Base-by-base conservation (phyloP, 2,888 invertebrate genomes). In the Scaptomyza polygonia region DNA sequence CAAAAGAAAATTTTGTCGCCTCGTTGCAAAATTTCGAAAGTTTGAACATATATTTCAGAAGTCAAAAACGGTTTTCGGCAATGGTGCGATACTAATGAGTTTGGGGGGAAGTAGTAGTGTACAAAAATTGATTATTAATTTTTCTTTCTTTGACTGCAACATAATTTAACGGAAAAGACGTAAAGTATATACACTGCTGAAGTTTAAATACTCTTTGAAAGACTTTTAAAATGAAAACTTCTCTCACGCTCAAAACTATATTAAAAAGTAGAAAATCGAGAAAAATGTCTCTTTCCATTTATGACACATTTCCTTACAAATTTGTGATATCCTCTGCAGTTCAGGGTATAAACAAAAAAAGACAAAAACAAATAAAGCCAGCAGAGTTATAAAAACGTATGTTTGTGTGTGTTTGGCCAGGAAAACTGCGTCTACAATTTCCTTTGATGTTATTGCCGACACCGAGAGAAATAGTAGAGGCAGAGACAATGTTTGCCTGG, bases 331-430 rank as follows among this genome's bases (percentile, higher is more conserved):
- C 18, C 49, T 30, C n/a, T 25, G 49, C 16, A n/a, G 14, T 34
- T 14, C 7, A 76, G 76, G 44, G 71, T 49, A 63, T 49, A 51
- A 77, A 61, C 70, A 64, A 81, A 87, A 63, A 57, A 56, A 51
- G 59, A n/a, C 27, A 45, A 67, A 51, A 77, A 61, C 70, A 64
- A 81, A 87, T 65, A 57, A 56, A 51, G 59, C 58, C 57, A 44
- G 44, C 34, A 36, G 40, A 36, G 40, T 36, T 55, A 44, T 36
- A 55, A 30, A 44, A 30, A 44, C 67, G 63, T 54, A 61, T 83
- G 88, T 83, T 88, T 83, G 86, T 88, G 84, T 83, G 86, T 88
- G 84, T 83, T 83, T 65, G 86, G 64, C 61, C 73, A 67, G 86
- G 84, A 88, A 88, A 86, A 83, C 86, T 69, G 81, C 69, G 75